Conservation (phyloP, 2,797 vertebrate species). For the Toxotes lorentzi region DNA sequence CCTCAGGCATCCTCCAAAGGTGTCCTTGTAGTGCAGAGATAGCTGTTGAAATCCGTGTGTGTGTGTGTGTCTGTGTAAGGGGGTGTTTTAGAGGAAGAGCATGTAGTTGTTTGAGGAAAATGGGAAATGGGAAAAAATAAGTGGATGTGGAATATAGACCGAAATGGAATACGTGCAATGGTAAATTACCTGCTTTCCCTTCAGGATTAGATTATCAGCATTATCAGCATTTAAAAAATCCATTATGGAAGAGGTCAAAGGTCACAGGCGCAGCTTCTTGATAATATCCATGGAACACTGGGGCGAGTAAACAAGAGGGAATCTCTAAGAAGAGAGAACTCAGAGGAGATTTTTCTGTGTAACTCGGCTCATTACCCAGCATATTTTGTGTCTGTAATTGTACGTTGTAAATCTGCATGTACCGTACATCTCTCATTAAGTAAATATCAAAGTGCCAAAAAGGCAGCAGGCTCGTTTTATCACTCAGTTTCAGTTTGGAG, state of each 20-base stretch:
- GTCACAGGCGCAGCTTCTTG: slow-evolving; percentile 3
- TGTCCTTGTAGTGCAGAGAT: slow-evolving; percentile 48
- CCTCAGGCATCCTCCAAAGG: slow-evolving; percentile 40
- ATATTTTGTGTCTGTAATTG: slow-evolving; percentile 15
- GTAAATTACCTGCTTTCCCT: neutral
- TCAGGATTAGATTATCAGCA: slow-evolving; percentile 16
- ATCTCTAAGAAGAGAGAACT: slow-evolving; percentile 1
- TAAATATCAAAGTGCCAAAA: slow-evolving; percentile 37
- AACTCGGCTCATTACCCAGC: slow-evolving; percentile 9
- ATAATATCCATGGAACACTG: slow-evolving; percentile 19
- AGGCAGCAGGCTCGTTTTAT: slow-evolving; percentile 29
- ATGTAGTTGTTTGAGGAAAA: neutral
- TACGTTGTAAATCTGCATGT: slow-evolving; percentile 18
- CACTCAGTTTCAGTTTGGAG: slow-evolving; percentile 4
- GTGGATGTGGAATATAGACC: neutral
- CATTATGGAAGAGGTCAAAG: slow-evolving; percentile 18
- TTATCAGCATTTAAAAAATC: slow-evolving; percentile 23
- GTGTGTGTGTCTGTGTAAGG: neutral
- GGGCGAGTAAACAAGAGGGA: neutral
- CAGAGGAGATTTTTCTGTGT: neutral
- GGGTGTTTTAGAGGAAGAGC: slow-evolving; percentile 1
- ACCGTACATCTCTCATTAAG: slow-evolving; percentile 8
- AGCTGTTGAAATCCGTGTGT: slow-evolving; percentile 10
- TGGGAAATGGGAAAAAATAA: neutral
- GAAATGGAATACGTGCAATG: neutral